A percentile compares a stretch with the other conserved stretches of the same genome.
Evolutionary conservation across 2,797 vertebrate species (phyloP).

Genomic region (Cygnus olor): DNA sequence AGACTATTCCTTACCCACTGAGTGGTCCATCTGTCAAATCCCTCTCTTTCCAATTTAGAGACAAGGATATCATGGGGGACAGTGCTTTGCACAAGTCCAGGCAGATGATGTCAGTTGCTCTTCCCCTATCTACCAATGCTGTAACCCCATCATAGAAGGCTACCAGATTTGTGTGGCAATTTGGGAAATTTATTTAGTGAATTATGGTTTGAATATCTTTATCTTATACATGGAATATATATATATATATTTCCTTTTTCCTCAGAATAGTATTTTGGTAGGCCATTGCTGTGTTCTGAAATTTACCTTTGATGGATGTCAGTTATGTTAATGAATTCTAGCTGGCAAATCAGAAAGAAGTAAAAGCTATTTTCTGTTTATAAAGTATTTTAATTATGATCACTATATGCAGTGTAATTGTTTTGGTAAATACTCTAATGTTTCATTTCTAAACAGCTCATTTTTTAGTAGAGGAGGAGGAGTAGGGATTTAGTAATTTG

Average conservation of each 20-base stretch:
- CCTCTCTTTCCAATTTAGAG: too few species aligned
- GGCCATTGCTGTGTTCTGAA: not conserved
- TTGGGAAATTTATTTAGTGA: not conserved
- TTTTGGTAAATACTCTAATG: constrained; percentile 29
- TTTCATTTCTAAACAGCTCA: constrained; percentile 22
- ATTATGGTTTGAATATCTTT: not conserved
- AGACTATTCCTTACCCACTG: too few species aligned
- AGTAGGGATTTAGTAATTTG: constrained; percentile 33
- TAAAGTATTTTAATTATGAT: not conserved
- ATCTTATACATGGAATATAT: not conserved
- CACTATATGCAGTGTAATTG: not conserved
- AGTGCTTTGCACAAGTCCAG: too few species aligned
- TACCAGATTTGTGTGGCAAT: not conserved
- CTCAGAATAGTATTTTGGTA: not conserved
- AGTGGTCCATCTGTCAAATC: too few species aligned
- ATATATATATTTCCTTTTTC: not conserved
- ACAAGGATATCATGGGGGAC: too few species aligned
- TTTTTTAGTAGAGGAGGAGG: constrained; percentile 13
- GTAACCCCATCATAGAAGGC: too few species aligned
- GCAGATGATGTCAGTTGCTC: too few species aligned
- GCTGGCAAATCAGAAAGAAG: not conserved
- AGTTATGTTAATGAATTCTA: constrained; percentile 6
- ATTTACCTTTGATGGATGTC: not conserved
- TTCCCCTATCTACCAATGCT: too few species aligned
- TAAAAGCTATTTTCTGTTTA: not conserved